Conservation (phyloP, 2,797 vertebrate species). For the Lerista edwardsae region DNA sequence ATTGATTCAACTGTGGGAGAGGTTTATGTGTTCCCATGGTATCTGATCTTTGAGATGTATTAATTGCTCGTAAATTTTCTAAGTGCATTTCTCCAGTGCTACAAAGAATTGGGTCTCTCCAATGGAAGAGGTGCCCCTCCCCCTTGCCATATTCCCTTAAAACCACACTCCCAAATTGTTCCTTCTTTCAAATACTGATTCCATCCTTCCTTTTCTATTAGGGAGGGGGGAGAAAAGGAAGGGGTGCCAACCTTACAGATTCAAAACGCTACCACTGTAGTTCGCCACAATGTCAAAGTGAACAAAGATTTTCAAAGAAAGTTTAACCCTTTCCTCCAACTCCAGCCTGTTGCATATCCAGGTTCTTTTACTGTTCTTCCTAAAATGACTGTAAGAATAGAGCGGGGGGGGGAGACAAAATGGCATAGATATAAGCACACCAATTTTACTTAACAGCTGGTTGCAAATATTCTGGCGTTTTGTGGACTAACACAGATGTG, state of each 20-base stretch:
- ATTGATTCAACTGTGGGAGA: conserved; percentile 30
- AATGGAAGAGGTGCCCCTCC: background rate
- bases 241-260: background rate
- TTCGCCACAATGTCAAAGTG: background rate
- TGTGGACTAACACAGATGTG: background rate
- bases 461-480: background rate
- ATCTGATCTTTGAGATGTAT: conserved; percentile 46
- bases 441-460: conserved; percentile 17
- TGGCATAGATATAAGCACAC: background rate
- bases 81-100: background rate
- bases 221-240: too few species aligned
- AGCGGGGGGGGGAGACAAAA: background rate
- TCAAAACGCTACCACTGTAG: background rate
- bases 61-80: conserved; percentile 34
- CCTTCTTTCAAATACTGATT: too few species aligned
- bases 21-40: conserved; percentile 69
- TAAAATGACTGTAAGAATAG: background rate
- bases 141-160: too few species aligned
- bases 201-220: too few species aligned
- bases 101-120: background rate
- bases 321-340: background rate
- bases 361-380: background rate
- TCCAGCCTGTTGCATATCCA: too few species aligned
- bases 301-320: background rate
- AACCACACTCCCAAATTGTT: too few species aligned